phyloP scores from a whole-genome alignment of 2,888 invertebrate species.

The Reticulitermes lucifugus region DNA sequence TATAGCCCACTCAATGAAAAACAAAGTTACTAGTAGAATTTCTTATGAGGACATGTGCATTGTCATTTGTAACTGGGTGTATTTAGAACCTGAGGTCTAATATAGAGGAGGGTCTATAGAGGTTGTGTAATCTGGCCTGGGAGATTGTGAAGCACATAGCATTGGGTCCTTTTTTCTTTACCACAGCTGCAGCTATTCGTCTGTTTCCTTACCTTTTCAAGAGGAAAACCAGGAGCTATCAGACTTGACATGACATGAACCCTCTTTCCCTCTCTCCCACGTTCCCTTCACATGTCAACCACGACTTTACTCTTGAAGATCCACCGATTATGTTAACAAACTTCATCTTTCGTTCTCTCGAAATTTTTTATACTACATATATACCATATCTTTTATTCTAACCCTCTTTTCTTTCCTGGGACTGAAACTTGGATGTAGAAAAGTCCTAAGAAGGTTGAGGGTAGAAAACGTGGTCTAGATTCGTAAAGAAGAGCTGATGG shows the following conservation, averaged over 20 bases:
- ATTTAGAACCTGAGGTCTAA: not conserved
- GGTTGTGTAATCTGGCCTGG: slow-evolving; percentile 10
- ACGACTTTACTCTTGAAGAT: slow-evolving; percentile 19
- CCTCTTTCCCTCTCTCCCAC: slow-evolving; percentile 25
- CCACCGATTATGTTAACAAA: slow-evolving; percentile 42
- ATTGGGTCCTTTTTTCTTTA: not conserved
- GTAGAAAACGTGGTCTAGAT: slow-evolving; percentile 2
- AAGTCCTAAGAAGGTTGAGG: not conserved
- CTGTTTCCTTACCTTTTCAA: slow-evolving; percentile 25
- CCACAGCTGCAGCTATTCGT: slow-evolving; percentile 28
- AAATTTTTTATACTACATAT: slow-evolving; percentile 20
- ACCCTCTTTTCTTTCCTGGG: not conserved
- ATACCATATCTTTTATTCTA: slow-evolving; percentile 8
- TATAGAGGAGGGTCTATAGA: not conserved
- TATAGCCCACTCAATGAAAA: not conserved
- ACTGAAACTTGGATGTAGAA: not conserved
- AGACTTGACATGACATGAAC: slow-evolving; percentile 31
- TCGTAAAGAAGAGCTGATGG: slow-evolving; percentile 4
- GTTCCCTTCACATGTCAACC: slow-evolving; percentile 31
- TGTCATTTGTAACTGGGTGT: slow-evolving; percentile 8
- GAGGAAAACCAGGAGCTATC: slow-evolving; percentile 29
- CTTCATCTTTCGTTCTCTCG: slow-evolving; percentile 25
- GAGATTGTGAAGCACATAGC: slow-evolving; percentile 8
- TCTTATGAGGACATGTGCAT: not conserved
- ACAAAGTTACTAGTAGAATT: slow-evolving; percentile 18